These are phyloP conservation scores for Bradypodion ventrale DNA, from an alignment of 2,797 vertebrate genomes.

Conservation along the genomic window DNA sequence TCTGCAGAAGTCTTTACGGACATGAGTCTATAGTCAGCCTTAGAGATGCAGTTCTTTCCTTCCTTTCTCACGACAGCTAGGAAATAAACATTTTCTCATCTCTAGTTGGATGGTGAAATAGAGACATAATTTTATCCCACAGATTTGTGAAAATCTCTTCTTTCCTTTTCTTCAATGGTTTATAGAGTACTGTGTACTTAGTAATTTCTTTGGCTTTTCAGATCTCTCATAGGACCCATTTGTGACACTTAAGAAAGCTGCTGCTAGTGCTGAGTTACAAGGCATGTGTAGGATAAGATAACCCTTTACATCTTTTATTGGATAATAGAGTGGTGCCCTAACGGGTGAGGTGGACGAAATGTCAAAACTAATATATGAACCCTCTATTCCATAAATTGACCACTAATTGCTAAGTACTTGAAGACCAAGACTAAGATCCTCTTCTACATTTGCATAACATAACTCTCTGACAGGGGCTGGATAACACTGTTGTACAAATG, in stretches of 20 bases:
- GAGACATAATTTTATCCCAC: slow-evolving; percentile 23
- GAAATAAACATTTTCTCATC: slow-evolving; percentile 41
- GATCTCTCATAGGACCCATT: neutral
- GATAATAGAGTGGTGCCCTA: neutral
- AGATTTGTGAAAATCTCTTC: neutral
- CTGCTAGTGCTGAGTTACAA: neutral
- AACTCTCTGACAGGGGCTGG: too few species aligned
- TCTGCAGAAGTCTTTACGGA: slow-evolving; percentile 43
- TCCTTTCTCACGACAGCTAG: slow-evolving; percentile 46
- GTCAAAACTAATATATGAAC: neutral
- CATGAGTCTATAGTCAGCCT: slow-evolving; percentile 58
- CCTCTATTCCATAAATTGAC: neutral
- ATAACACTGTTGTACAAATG: too few species aligned
- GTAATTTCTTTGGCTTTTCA: slow-evolving; percentile 63
- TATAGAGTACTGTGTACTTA: slow-evolving; percentile 55
- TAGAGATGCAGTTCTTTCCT: slow-evolving; percentile 55
- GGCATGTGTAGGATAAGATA: neutral
- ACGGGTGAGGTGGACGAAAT: neutral
- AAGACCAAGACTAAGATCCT: neutral
- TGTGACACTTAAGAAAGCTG: neutral
- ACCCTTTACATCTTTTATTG: neutral
- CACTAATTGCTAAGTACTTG: slow-evolving; percentile 17
- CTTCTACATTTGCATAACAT: too few species aligned
- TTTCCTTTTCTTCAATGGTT: slow-evolving; percentile 51
- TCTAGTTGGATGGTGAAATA: slow-evolving; percentile 27